A percentile compares a stretch with the other conserved stretches of the same genome.
These are phyloP conservation scores for Lonchura striata DNA, from an alignment of 2,113 vertebrate genomes.

Conservation along the genomic window DNA sequence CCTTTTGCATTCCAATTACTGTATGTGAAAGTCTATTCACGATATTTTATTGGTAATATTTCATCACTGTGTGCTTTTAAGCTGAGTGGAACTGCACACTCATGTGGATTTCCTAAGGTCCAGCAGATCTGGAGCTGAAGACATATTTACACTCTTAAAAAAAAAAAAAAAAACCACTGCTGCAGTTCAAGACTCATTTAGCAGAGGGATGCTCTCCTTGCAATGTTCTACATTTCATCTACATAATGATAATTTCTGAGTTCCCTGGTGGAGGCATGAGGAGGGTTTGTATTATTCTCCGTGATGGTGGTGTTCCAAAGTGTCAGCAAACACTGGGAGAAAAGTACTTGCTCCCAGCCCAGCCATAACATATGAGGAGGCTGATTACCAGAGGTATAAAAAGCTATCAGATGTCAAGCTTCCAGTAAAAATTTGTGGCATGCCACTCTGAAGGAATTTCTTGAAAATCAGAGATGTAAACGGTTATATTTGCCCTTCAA, in stretches of 20 bases:
- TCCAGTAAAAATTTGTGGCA: not conserved
- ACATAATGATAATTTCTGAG: not conserved
- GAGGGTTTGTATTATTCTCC: not conserved
- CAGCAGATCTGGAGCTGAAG: not conserved
- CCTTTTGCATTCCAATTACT: slow-evolving; percentile 21
- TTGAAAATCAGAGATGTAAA: not conserved
- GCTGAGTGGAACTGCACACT: not conserved
- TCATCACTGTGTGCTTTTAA: not conserved
- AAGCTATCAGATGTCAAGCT: not conserved
- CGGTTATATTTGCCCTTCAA: not conserved
- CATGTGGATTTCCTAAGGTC: not conserved
- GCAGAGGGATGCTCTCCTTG: not conserved
- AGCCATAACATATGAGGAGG: not conserved
- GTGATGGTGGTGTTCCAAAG: not conserved
- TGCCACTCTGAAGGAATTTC: not conserved
- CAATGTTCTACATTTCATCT: not conserved
- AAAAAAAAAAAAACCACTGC: not conserved
- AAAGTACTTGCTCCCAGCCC: not conserved
- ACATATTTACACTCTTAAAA: not conserved
- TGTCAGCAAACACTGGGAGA: not conserved
- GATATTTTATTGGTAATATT: slow-evolving; percentile 43
- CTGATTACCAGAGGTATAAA: not conserved
- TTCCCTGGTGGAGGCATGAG: not conserved
- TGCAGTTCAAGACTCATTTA: not conserved
- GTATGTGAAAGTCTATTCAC: not conserved